A percentile compares a stretch with the other conserved stretches of the same genome.
Evolutionary conservation across 2,888 invertebrate species (phyloP).

Genomic region (Stenchaetothrips biformis): DNA sequence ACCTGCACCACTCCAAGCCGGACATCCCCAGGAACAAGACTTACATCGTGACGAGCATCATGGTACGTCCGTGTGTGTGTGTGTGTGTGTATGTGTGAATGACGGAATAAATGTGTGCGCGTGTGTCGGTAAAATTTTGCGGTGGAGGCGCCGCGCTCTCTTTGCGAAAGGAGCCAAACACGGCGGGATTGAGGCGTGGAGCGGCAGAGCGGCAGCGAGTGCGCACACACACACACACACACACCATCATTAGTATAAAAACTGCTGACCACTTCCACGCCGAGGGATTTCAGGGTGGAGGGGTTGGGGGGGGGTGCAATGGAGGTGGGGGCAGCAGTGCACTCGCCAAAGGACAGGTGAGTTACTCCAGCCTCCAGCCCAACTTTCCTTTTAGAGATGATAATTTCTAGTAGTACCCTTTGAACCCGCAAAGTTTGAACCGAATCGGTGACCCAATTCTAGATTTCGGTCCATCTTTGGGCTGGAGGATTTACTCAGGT

Average conservation of each 20-base stretch:
- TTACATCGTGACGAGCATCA: slow-evolving; percentile 78
- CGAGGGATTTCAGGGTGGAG: not conserved
- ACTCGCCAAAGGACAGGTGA: too few species aligned
- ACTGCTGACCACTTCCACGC: slow-evolving; percentile 8
- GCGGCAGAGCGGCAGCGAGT: not conserved
- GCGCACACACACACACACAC: slow-evolving; percentile 27
- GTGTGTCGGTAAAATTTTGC: not conserved
- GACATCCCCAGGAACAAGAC: slow-evolving; percentile 77
- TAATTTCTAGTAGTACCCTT: too few species aligned
- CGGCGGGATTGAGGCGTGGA: not conserved
- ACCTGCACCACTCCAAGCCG: slow-evolving; percentile 56
- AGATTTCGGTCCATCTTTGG: too few species aligned
- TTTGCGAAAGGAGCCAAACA: not conserved
- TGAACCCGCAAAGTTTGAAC: too few species aligned
- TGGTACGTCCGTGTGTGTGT: slow-evolving; percentile 51
- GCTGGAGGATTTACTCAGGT: too few species aligned
- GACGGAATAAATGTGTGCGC: not conserved
- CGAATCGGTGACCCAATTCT: too few species aligned
- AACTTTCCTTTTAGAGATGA: too few species aligned
- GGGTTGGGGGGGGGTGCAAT: not conserved
- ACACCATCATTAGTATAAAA: slow-evolving; percentile 7
- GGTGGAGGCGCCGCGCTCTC: not conserved
- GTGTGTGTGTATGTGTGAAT: not conserved
- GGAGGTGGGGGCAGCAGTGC: too few species aligned
- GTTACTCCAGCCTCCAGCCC: too few species aligned